Percentiles rank a stretch among this genome's conserved stretches.
These are phyloP conservation scores for Phymatocera aterrima DNA, from an alignment of 2,888 invertebrate species.

Conservation along the genomic window DNA sequence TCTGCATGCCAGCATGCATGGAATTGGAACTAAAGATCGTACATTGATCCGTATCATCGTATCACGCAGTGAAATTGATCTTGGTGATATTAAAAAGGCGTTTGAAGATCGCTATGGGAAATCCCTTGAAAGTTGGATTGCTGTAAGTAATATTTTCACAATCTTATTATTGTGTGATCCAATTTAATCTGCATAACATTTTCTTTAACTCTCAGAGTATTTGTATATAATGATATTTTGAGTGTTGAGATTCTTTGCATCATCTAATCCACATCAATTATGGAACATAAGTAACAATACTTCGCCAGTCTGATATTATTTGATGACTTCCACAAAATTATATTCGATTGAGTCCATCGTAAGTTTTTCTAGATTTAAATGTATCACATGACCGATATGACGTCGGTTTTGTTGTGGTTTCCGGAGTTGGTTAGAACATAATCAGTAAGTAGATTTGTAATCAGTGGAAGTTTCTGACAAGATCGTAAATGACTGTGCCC, in stretches of 20 bases:
- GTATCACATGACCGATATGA: neutral
- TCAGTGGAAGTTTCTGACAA: neutral
- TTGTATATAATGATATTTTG: neutral
- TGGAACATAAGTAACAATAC: no score
- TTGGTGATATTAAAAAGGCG: conserved; percentile 94
- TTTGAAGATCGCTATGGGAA: conserved; percentile 90
- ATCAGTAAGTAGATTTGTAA: neutral
- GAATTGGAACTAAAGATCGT: conserved; percentile 93
- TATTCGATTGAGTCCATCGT: neutral
- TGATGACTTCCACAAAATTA: neutral
- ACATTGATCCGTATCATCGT: conserved; percentile 94
- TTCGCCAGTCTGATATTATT: neutral
- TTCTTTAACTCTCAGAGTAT: neutral
- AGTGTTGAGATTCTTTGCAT: neutral
- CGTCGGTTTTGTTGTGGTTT: neutral
- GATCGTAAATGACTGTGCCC: neutral
- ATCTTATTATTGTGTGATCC: conserved; percentile 8
- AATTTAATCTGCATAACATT: neutral
- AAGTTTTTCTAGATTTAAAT: neutral
- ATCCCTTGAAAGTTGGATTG: conserved; percentile 89
- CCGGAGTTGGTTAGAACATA: neutral
- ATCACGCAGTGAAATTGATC: conserved; percentile 93
- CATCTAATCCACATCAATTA: neutral
- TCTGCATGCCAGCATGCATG: conserved; percentile 93
- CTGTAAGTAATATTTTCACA: conserved; percentile 79